Evolutionary conservation across 1,140 invertebrate genomes (phyloP).

Genomic region (Penaeus vannamei): DNA sequence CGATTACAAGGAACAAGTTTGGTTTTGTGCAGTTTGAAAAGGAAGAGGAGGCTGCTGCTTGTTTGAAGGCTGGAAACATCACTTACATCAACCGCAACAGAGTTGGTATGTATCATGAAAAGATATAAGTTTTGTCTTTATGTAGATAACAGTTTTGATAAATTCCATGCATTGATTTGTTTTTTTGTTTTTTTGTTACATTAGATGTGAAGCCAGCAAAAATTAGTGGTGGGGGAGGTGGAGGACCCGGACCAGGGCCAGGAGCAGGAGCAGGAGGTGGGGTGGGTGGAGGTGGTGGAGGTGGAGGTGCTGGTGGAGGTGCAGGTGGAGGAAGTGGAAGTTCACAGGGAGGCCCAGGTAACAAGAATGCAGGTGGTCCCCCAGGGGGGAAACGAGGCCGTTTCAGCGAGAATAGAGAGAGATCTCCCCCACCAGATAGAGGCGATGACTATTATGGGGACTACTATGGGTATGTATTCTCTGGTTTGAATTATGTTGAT

Average conservation of each 20-base stretch:
- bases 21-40: constrained; percentile 88
- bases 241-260: neutral
- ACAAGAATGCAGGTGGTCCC: neutral
- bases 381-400: constrained; percentile 1
- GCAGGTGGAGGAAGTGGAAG: too few relatives aligned
- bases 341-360: too few relatives aligned
- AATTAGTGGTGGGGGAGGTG: constrained; percentile 71
- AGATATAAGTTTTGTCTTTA: neutral
- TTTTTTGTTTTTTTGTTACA: constrained; percentile 66
- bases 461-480: constrained; percentile 40
- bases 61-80: constrained; percentile 81
- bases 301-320: too few relatives aligned
- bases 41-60: constrained; percentile 81
- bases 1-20: constrained; percentile 81
- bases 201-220: constrained; percentile 76
- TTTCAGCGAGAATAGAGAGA: constrained; percentile 66
- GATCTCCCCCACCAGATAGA: constrained; percentile 62
- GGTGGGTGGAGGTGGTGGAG: too few relatives aligned
- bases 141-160: neutral
- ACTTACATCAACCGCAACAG: constrained; percentile 80
- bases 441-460: constrained; percentile 60
- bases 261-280: neutral
- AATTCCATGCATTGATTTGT: constrained; percentile 8
- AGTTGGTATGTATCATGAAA: constrained; percentile 73
- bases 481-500: neutral